phyloP scores from a whole-genome alignment of 2,888 invertebrate species.

The Timema podura region DNA sequence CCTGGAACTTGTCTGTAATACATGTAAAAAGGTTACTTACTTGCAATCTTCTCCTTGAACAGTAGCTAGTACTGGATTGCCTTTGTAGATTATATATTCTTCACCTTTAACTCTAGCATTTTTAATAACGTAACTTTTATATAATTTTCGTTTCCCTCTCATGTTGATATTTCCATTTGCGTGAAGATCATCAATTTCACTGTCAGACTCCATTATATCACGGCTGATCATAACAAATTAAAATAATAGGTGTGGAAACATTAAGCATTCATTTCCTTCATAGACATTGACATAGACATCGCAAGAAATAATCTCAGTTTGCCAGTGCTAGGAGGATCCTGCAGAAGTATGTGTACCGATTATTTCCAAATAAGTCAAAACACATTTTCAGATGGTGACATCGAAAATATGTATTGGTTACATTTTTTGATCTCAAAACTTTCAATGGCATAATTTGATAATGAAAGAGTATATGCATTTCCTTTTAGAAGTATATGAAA shows the following conservation, averaged over 20 bases:
- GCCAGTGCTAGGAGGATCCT: neutral
- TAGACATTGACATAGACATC: neutral
- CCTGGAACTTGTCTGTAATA: neutral
- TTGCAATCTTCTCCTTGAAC: slow-evolving; percentile 10
- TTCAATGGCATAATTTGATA: too few relatives aligned
- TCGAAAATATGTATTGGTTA: too few relatives aligned
- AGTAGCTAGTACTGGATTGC: neutral
- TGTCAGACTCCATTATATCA: neutral
- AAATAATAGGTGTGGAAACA: neutral
- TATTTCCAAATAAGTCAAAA: too few relatives aligned
- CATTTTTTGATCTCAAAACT: too few relatives aligned
- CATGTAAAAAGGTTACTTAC: neutral
- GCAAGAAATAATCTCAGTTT: neutral
- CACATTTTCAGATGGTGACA: too few relatives aligned
- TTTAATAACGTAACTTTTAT: neutral
- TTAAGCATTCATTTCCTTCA: neutral
- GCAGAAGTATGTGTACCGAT: too few relatives aligned
- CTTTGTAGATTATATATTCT: neutral
- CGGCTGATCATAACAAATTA: neutral
- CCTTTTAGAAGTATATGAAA: too few relatives aligned
- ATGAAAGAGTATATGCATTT: too few relatives aligned
- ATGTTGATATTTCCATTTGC: neutral
- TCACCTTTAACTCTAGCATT: slow-evolving; percentile 2
- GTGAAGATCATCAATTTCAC: neutral
- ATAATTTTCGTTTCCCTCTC: neutral